Conservation (phyloP, 2,113 vertebrate species). For the Xenus cinereus region DNA sequence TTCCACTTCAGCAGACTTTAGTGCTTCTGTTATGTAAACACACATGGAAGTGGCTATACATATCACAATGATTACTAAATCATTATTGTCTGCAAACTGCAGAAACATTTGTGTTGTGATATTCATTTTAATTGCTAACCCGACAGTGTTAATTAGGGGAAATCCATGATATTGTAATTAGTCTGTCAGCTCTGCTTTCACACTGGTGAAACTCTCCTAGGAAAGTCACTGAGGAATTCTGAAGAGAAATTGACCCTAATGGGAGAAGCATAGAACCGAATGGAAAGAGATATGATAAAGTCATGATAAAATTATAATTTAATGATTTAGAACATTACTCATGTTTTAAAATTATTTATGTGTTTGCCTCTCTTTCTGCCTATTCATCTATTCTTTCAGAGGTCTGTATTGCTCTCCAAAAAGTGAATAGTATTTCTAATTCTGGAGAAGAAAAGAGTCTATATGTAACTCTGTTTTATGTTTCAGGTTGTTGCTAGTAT, state of each 20-base stretch:
- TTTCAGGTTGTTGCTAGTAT: background rate
- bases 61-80: background rate
- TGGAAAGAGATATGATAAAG: background rate
- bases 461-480: background rate
- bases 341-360: background rate
- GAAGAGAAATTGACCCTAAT: background rate
- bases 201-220: background rate
- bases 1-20: slow-evolving; percentile 6
- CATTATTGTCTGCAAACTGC: background rate
- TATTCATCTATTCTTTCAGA: background rate
- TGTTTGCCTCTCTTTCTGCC: background rate
- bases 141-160: background rate
- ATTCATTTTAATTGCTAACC: background rate
- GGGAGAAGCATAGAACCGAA: background rate
- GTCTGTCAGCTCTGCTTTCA: background rate
- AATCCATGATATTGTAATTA: background rate
- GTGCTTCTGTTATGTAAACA: background rate
- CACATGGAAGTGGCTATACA: background rate
- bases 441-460: background rate
- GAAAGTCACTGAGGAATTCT: background rate
- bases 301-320: background rate
- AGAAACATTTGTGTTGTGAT: background rate
- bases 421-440: background rate
- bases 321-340: background rate
- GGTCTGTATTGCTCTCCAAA: background rate